Conservation (phyloP, 2,888 invertebrate genomes). For the Craniophora ligustri region DNA sequence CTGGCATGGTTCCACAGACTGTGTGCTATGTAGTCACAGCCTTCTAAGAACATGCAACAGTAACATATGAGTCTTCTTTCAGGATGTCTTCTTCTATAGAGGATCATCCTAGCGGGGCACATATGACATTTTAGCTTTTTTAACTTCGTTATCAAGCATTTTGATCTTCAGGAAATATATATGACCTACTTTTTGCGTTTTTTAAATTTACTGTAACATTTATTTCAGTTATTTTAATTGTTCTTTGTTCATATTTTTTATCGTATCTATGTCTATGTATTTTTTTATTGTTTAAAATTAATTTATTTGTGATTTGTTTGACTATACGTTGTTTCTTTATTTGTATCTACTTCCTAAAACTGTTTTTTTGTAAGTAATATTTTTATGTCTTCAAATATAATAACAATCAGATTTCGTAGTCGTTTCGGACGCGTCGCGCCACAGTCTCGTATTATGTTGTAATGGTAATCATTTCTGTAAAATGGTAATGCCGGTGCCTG, state of each 20-base stretch:
- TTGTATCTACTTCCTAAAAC: not conserved
- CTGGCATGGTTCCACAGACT: constrained; percentile 82
- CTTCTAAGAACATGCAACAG: constrained; percentile 85
- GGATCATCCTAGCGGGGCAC: constrained; percentile 46
- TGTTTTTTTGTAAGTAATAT: not conserved
- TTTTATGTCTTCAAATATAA: constrained; percentile 7
- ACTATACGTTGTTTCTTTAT: not conserved
- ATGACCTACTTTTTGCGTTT: constrained; percentile 12
- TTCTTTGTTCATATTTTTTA: not conserved
- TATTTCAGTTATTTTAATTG: too few relatives aligned
- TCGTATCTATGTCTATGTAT: not conserved
- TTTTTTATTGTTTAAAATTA: not conserved
- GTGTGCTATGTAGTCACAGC: constrained; percentile 70
- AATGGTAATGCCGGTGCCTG: constrained; percentile 71
- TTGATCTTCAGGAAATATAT: not conserved
- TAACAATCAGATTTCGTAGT: constrained; percentile 32
- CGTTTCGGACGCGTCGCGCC: constrained; percentile 30
- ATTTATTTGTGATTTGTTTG: not conserved
- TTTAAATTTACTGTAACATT: constrained; percentile 17
- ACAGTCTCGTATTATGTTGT: constrained; percentile 66
- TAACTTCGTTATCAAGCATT: not conserved
- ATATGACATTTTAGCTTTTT: constrained; percentile 48
- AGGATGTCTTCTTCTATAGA: constrained; percentile 64
- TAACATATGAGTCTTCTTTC: constrained; percentile 60
- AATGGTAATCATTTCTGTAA: constrained; percentile 77